Conservation (phyloP, 2,797 vertebrate genomes). For the Rhynchonycteris naso region DNA sequence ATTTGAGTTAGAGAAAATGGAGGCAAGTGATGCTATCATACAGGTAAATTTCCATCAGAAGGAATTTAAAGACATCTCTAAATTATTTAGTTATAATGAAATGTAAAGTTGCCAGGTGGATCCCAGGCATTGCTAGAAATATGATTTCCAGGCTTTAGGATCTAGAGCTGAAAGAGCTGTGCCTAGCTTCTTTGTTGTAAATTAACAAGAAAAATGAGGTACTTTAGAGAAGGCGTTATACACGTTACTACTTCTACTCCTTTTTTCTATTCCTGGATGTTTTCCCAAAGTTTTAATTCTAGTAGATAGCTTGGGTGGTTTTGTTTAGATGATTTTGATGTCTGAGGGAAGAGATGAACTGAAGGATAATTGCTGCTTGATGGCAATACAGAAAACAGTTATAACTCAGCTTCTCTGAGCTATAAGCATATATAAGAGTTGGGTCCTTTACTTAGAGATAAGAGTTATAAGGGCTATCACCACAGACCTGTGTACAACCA, state of each 20-base stretch:
- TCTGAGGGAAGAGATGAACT: conserved; percentile 39
- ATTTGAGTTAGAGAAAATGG: conserved; percentile 40
- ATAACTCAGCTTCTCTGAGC: neutral
- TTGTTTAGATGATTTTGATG: conserved; percentile 60
- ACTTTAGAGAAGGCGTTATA: conserved; percentile 48
- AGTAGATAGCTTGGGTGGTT: conserved; percentile 43
- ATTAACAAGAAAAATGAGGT: conserved; percentile 64
- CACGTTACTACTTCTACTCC: neutral
- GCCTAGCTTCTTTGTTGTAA: conserved; percentile 44
- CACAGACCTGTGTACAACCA: neutral
- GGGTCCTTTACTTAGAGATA: neutral
- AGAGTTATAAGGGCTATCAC: neutral
- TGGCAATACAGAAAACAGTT: neutral
- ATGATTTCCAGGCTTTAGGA: conserved; percentile 33
- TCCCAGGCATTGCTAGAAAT: conserved; percentile 30
- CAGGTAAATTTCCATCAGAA: conserved; percentile 59
- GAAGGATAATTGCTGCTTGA: conserved; percentile 45
- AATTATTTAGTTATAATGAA: conserved; percentile 63
- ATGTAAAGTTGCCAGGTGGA: conserved; percentile 36
- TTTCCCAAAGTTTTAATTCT: conserved; percentile 59
- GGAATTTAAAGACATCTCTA: conserved; percentile 27
- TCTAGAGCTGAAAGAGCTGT: conserved; percentile 62
- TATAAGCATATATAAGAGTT: neutral
- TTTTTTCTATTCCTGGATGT: conserved; percentile 35
- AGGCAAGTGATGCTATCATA: neutral